These are phyloP conservation scores for Acipenser transmontanus DNA, from an alignment of 2,797 vertebrate genomes.

Conservation along the genomic window DNA sequence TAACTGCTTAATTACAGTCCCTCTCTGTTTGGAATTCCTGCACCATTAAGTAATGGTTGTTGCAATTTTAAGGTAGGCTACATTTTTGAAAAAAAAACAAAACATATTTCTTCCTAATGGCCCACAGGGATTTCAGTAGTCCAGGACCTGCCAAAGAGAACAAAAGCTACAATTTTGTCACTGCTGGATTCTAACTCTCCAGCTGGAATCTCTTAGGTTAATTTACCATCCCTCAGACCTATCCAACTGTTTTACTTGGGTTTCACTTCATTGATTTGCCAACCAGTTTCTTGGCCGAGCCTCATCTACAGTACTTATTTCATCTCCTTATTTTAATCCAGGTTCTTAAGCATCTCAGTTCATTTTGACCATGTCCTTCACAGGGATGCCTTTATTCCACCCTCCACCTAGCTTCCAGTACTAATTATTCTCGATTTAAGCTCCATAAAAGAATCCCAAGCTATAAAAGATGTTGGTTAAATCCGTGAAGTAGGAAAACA, in stretches of 20 bases:
- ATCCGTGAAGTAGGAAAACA: too few relatives aligned
- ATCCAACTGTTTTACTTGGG: slow-evolving; percentile 55
- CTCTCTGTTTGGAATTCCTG: slow-evolving; percentile 67
- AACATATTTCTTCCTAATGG: slow-evolving; percentile 68
- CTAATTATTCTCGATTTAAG: too few relatives aligned
- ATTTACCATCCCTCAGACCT: slow-evolving; percentile 52
- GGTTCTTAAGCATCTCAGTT: too few relatives aligned
- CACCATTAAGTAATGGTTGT: slow-evolving; percentile 79
- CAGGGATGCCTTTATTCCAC: too few relatives aligned
- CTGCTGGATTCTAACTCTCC: slow-evolving; percentile 59
- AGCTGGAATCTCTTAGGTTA: slow-evolving; percentile 65
- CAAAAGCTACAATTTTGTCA: slow-evolving; percentile 57
- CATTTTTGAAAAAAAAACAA: slow-evolving; percentile 63
- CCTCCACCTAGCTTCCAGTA: too few relatives aligned
- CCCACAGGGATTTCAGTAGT: slow-evolving; percentile 58
- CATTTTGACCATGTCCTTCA: too few relatives aligned
- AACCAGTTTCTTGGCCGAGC: slow-evolving; percentile 47
- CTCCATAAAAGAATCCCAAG: too few relatives aligned
- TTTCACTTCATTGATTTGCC: slow-evolving; percentile 67
- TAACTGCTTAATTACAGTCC: slow-evolving; percentile 99
- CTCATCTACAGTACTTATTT: slow-evolving; percentile 61
- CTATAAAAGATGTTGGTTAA: too few relatives aligned
- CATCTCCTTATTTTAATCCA: slow-evolving; percentile 41
- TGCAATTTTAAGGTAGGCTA: slow-evolving; percentile 69
- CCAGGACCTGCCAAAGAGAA: slow-evolving; percentile 62